Evolutionary conservation across 2,888 invertebrate genomes (phyloP).

Genomic region (Athrips mouffetella): DNA sequence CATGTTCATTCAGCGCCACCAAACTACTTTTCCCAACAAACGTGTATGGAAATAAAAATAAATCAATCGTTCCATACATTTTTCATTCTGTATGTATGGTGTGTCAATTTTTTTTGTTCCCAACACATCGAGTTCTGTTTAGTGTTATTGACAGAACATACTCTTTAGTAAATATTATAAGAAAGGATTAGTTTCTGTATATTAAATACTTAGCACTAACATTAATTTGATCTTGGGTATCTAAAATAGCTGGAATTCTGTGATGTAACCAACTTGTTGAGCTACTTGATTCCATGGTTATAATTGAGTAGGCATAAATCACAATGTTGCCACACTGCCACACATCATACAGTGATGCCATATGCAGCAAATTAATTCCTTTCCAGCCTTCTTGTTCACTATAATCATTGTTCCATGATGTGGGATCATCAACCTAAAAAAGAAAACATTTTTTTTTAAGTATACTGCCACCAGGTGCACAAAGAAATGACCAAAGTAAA

Average conservation of each 20-base stretch:
- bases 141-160: too few relatives aligned
- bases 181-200: too few relatives aligned
- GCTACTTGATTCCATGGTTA: conserved; percentile 86
- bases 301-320: conserved; percentile 85
- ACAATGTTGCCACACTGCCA: conserved; percentile 80
- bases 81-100: too few relatives aligned
- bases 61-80: too few relatives aligned
- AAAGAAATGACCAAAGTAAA: too few relatives aligned
- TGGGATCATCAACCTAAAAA: conserved; percentile 71
- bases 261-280: conserved; percentile 86
- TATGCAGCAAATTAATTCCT: conserved; percentile 81
- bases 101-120: too few relatives aligned
- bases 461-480: too few relatives aligned
- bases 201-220: background rate
- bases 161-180: too few relatives aligned
- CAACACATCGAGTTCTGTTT: too few relatives aligned
- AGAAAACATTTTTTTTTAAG: conserved; percentile 7
- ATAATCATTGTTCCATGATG: conserved; percentile 73
- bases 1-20: too few relatives aligned
- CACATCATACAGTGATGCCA: conserved; percentile 87
- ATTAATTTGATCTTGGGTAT: conserved; percentile 80
- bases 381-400: conserved; percentile 76
- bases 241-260: conserved; percentile 88
- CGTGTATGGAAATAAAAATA: too few relatives aligned
- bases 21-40: too few relatives aligned